A percentile compares a stretch with the other conserved stretches of the same genome.
phyloP scores from a whole-genome alignment of 1,140 invertebrate species.

The Helicorthomorpha holstii region DNA sequence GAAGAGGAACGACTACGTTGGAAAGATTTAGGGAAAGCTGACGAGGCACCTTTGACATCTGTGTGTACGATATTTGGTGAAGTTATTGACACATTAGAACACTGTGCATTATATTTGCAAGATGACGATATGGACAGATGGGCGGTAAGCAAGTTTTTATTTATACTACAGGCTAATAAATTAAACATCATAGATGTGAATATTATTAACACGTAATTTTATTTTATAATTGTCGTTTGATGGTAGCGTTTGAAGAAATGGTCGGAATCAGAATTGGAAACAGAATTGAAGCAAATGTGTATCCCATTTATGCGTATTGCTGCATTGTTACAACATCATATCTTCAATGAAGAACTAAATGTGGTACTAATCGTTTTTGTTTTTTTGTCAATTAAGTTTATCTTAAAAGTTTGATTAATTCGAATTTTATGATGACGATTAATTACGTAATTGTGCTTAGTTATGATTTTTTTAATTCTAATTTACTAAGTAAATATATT shows the following conservation, averaged over 20 bases:
- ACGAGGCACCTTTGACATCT: slow-evolving; percentile 7
- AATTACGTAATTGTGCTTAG: neutral
- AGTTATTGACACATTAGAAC: slow-evolving; percentile 30
- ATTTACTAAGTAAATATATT: too few species aligned
- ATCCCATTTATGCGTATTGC: slow-evolving; percentile 70
- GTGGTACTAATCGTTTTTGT: neutral
- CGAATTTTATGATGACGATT: neutral
- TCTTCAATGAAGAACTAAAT: slow-evolving; percentile 55
- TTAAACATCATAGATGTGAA: slow-evolving; percentile 24
- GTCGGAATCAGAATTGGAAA: slow-evolving; percentile 27
- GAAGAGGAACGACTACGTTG: slow-evolving; percentile 30
- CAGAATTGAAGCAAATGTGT: slow-evolving; percentile 52
- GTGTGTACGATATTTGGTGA: slow-evolving; percentile 22
- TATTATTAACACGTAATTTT: too few species aligned
- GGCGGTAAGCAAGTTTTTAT: slow-evolving; percentile 5
- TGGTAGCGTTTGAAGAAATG: neutral
- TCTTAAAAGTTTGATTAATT: too few species aligned
- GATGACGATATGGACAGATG: slow-evolving; percentile 14
- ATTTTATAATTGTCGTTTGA: neutral
- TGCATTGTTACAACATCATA: slow-evolving; percentile 61
- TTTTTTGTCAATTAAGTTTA: neutral
- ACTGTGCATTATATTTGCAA: slow-evolving; percentile 33
- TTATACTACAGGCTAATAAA: too few species aligned
- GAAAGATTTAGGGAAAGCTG: slow-evolving; percentile 18
- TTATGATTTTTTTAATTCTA: neutral